Evolutionary conservation across 2,113 vertebrate species (phyloP).

Genomic region (Cinclus cinclus): DNA sequence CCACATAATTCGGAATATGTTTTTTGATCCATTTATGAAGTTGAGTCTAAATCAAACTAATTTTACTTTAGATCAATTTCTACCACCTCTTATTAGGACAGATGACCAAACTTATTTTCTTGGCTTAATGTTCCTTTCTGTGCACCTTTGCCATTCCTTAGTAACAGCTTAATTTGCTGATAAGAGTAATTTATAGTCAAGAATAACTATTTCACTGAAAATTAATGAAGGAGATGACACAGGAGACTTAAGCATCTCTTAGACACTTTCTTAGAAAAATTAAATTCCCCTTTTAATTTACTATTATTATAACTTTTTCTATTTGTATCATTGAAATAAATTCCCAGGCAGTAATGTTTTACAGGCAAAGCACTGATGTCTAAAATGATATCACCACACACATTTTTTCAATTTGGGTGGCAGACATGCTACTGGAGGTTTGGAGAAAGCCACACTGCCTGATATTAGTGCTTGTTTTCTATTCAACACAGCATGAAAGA

Average conservation of each 20-base stretch:
- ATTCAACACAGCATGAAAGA: not conserved
- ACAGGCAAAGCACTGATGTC: not conserved
- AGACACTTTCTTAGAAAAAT: not conserved
- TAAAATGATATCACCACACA: conserved; percentile 6
- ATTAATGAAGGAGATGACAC: conserved; percentile 26
- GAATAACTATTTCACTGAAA: conserved; percentile 26
- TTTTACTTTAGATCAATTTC: not conserved
- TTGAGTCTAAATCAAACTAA: not conserved
- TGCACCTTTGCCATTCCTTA: not conserved
- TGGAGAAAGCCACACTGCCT: not conserved
- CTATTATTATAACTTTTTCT: conserved; percentile 10
- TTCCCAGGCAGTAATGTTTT: conserved; percentile 36
- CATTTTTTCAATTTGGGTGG: conserved; percentile 14
- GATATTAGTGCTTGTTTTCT: conserved; percentile 6
- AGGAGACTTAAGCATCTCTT: not conserved
- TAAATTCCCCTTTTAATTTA: not conserved
- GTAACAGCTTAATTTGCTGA: conserved; percentile 14
- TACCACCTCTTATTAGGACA: not conserved
- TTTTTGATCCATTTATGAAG: not conserved
- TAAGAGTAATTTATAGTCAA: conserved; percentile 20
- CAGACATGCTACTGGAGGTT: not conserved
- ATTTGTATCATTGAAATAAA: conserved; percentile 31
- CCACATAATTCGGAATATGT: not conserved
- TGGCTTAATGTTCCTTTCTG: not conserved
- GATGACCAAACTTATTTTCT: not conserved